Percentiles rank a stretch among this genome's conserved stretches.
Evolutionary conservation across 2,113 vertebrate species (phyloP).

Genomic region (Rallus limicola): DNA sequence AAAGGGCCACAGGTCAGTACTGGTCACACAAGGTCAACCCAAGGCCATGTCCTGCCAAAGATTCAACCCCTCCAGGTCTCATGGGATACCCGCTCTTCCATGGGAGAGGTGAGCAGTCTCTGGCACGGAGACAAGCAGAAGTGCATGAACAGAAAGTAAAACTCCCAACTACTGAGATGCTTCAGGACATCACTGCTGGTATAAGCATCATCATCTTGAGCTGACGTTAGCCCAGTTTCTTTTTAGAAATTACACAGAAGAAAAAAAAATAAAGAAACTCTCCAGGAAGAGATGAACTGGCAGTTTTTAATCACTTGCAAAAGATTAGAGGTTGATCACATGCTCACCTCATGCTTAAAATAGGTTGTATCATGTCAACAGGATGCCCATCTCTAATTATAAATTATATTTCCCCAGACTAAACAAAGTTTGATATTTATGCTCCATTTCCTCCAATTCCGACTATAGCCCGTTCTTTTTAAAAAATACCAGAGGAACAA

Average conservation of each 20-base stretch:
- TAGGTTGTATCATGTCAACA: conserved; percentile 34
- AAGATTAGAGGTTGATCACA: background rate
- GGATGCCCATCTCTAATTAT: conserved; percentile 58
- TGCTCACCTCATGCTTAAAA: conserved; percentile 26
- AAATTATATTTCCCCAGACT: conserved; percentile 53
- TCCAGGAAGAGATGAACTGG: background rate
- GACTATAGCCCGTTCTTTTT: background rate
- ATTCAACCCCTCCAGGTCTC: background rate
- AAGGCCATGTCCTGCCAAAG: background rate
- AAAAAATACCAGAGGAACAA: background rate
- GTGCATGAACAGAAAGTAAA: background rate
- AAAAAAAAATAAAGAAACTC: background rate
- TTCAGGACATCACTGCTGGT: background rate
- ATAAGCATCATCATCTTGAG: background rate
- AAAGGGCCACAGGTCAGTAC: background rate
- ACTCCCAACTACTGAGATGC: background rate
- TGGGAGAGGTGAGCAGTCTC: background rate
- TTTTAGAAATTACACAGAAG: background rate
- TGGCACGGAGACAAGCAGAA: background rate
- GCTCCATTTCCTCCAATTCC: conserved; percentile 6
- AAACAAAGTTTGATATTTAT: conserved; percentile 57
- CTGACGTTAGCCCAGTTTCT: background rate
- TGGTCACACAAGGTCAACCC: background rate
- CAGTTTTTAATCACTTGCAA: background rate
- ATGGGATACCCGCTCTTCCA: background rate